phyloP scores from a whole-genome alignment of 2,113 vertebrate genomes.

The Drymodes brunneopygia region DNA sequence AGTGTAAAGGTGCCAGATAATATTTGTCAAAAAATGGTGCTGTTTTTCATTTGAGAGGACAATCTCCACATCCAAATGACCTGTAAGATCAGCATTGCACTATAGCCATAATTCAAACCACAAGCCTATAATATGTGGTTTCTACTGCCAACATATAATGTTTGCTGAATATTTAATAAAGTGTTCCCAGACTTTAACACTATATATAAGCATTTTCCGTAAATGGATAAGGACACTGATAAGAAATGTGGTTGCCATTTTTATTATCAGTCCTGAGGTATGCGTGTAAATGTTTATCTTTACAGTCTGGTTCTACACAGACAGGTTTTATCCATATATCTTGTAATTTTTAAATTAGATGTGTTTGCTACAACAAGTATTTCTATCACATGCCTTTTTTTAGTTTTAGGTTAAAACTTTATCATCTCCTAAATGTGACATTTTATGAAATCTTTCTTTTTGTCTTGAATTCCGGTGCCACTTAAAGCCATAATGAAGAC shows the following conservation, averaged over 20 bases:
- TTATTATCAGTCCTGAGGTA: not conserved
- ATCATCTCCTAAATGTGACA: not conserved
- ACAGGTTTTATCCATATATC: not conserved
- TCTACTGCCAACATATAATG: not conserved
- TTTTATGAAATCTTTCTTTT: not conserved
- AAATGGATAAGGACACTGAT: not conserved
- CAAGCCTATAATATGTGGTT: not conserved
- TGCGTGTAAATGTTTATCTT: not conserved
- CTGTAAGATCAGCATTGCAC: not conserved
- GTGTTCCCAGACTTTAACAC: constrained; percentile 19
- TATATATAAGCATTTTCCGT: not conserved
- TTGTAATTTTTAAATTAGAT: not conserved
- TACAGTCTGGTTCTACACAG: not conserved
- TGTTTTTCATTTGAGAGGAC: constrained; percentile 55
- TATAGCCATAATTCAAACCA: constrained; percentile 44
- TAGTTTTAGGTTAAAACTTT: not conserved
- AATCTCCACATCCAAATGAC: not conserved
- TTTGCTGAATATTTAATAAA: constrained; percentile 53
- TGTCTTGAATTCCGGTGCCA: not conserved
- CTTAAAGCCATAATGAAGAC: not conserved
- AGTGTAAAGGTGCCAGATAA: constrained; percentile 33
- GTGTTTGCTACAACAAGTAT: not conserved
- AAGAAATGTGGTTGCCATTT: not conserved
- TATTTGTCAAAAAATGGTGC: constrained; percentile 29
- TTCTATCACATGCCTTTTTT: not conserved